Conservation (phyloP, 2,888 invertebrate species). For the Troglohyphantes excavatus region DNA sequence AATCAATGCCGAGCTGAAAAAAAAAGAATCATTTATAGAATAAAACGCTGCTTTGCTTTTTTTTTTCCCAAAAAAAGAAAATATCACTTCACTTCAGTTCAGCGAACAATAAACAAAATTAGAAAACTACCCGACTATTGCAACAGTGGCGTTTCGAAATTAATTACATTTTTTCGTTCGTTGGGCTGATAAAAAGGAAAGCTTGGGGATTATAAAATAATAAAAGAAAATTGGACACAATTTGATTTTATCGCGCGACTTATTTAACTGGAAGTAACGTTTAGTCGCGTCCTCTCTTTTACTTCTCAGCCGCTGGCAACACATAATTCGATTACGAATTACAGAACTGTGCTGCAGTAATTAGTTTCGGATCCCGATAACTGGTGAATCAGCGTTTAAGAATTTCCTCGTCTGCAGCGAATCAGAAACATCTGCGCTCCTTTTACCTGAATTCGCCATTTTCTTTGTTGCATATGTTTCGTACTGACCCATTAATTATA, state of each 20-base stretch:
- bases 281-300: neutral
- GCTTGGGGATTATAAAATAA: slow-evolving; percentile 6
- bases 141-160: slow-evolving; percentile 12
- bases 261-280: slow-evolving; percentile 52
- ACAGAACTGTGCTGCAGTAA: slow-evolving; percentile 39
- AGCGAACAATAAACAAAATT: slow-evolving; percentile 17
- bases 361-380: slow-evolving; percentile 52
- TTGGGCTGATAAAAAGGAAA: slow-evolving; percentile 11
- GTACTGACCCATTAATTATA: slow-evolving; percentile 1
- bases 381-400: slow-evolving; percentile 51
- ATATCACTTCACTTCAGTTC: neutral
- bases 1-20: neutral
- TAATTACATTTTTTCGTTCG: slow-evolving; percentile 43
- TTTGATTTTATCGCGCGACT: slow-evolving; percentile 47
- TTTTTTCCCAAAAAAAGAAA: too few relatives aligned
- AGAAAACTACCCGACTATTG: slow-evolving; percentile 16
- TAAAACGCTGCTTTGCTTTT: neutral
- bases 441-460: slow-evolving; percentile 8
- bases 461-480: neutral
- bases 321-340: slow-evolving; percentile 62
- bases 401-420: slow-evolving; percentile 21
- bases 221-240: slow-evolving; percentile 43
- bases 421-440: slow-evolving; percentile 12
- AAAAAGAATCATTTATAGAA: neutral
- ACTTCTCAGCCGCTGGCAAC: slow-evolving; percentile 2